Evolutionary conservation across 1,140 invertebrate genomes (phyloP).

Genomic region (Orussus abietinus): DNA sequence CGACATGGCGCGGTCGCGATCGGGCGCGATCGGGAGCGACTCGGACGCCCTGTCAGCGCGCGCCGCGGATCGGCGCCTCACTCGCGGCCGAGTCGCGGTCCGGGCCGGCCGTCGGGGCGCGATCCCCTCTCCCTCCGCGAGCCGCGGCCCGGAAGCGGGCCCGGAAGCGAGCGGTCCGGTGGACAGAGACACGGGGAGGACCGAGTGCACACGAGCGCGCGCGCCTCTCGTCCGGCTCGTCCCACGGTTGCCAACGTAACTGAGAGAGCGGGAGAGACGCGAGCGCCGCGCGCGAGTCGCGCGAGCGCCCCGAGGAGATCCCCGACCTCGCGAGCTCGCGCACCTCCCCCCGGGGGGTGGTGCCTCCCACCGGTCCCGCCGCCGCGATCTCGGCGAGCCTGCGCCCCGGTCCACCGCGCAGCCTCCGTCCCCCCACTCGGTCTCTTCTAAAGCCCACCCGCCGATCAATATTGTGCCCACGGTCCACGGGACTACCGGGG

Average conservation of each 20-base stretch:
- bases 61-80: no score
- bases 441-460: conserved; percentile 38
- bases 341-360: no score
- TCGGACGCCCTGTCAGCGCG: no score
- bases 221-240: background rate
- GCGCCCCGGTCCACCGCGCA: conserved; percentile 50
- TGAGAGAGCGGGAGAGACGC: conserved; percentile 1
- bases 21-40: no score
- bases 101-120: no score
- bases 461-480: conserved; percentile 50
- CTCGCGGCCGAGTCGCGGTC: no score
- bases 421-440: conserved; percentile 18
- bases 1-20: no score
- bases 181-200: no score
- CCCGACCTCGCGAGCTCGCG: no score
- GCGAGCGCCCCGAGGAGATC: background rate
- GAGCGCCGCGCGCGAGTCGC: conserved; percentile 4
- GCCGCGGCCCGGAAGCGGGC: no score
- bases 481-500: conserved; percentile 32
- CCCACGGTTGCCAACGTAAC: background rate
- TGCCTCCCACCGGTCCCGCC: conserved; percentile 38
- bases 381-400: conserved; percentile 44
- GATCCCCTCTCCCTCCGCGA: no score
- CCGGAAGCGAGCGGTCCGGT: no score
- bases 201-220: conserved; percentile 1